Evolutionary conservation across 2,113 vertebrate species (phyloP), one percentile per base, ranked within the genome.

Genomic region (Pimephales promelas): DNA sequence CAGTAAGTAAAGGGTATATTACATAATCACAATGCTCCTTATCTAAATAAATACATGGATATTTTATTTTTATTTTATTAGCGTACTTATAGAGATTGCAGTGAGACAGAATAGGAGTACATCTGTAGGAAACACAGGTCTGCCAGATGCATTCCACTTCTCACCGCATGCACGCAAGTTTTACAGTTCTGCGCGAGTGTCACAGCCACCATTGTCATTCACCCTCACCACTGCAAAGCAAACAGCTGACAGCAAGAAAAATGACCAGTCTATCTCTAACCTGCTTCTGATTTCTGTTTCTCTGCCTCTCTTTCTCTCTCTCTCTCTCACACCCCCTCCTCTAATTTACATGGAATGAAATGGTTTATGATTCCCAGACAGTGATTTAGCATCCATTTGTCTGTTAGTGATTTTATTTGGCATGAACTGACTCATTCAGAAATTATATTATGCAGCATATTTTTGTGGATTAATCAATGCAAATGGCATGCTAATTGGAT

Each of bases 401-500:
- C 31, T 18, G 45, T 52, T 66, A 36, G 43, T 54, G 31, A 68
- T 57, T 68, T 83, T 83, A 74, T 75, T 77, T 70, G 47, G 22
- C 61, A 68, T 16, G 22, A 54, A 76, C 43, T 36, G 56, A 66
- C 74, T 83, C n/a, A 20, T 59, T 76, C 70, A 64, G 47, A 80
- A 74, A 61, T 84, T 31, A 36, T 28, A 85, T 66, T 84, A 54
- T 70, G 16, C 26, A 14, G 56, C 66, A 56, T 79, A 40, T 74
- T 74, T 79, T 57, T 73, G 78, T 75, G 75, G 74, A 82, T 54
- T 85, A 82, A 85, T 83, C 80, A 85, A 87, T 87, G 80, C 80
- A 87, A 87, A 85, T 87, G 49, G 8, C 80, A 87, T 87, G 83
- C 74, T 79, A 85, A 87, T 83, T 85, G 57, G 31, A 34, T 47